Evolutionary conservation across 2,113 vertebrate genomes (phyloP).

Genomic region (Sander lucioperca): DNA sequence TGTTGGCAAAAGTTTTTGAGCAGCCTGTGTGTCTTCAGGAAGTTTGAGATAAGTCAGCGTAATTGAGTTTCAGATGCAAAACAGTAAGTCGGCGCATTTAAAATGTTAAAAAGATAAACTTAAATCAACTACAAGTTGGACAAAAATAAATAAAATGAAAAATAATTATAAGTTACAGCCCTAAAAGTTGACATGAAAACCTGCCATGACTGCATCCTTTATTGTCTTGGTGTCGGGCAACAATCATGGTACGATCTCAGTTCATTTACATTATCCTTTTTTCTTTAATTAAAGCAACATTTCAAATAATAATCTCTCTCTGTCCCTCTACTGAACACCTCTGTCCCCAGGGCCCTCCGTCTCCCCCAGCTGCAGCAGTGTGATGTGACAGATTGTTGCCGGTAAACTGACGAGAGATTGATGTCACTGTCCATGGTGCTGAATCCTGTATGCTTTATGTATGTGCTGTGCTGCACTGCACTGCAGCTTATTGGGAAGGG

Average conservation of each 20-base stretch:
- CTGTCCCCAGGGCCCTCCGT: not conserved
- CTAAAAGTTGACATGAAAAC: not conserved
- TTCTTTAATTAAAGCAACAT: not conserved
- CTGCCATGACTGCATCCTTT: not conserved
- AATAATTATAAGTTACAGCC: not conserved
- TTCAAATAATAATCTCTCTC: not conserved
- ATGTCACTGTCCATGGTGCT: slow-evolving; percentile 81
- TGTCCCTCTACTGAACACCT: not conserved
- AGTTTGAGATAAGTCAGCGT: not conserved
- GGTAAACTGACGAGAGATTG: not conserved
- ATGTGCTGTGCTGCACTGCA: not conserved
- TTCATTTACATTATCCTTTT: not conserved
- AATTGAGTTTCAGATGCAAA: not conserved
- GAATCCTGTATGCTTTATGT: slow-evolving; percentile 44
- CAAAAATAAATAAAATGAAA: not conserved
- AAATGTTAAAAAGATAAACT: not conserved
- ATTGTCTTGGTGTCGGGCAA: not conserved
- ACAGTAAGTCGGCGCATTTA: not conserved
- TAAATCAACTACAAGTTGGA: not conserved
- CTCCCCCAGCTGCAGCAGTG: not conserved
- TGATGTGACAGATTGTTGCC: slow-evolving; percentile 7
- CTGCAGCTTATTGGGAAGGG: not conserved
- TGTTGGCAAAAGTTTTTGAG: slow-evolving; percentile 10
- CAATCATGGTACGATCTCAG: not conserved
- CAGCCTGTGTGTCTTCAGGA: not conserved